These are phyloP conservation scores for Tachina grossa DNA, from an alignment of 2,888 invertebrate species.

Conservation along the genomic window DNA sequence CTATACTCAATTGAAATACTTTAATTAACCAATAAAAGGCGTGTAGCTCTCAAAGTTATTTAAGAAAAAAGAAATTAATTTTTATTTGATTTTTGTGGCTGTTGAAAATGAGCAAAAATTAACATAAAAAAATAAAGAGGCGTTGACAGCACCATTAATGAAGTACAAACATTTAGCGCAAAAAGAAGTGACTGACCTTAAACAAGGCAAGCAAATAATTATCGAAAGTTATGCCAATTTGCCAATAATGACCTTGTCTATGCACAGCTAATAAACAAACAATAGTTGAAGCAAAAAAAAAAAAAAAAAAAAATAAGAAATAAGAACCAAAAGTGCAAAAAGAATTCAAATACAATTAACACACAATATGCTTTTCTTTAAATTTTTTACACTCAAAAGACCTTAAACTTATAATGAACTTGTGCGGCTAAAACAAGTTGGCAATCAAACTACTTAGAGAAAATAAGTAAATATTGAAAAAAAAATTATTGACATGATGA, in stretches of 20 bases:
- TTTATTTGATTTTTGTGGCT: not conserved
- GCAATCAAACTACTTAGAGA: not conserved
- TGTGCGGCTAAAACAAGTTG: not conserved
- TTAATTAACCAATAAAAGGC: not conserved
- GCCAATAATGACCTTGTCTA: constrained; percentile 49
- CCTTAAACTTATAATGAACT: constrained; percentile 53
- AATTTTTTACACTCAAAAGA: not conserved
- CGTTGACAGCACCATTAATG: constrained; percentile 11
- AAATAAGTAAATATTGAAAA: not conserved
- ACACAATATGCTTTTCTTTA: constrained; percentile 14
- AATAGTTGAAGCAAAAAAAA: constrained; percentile 4
- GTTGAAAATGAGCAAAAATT: not conserved
- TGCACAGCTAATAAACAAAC: constrained; percentile 18
- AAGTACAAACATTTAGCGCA: not conserved
- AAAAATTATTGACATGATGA: constrained; percentile 74
- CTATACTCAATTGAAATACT: not conserved
- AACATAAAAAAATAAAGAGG: constrained; percentile 32
- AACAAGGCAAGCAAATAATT: constrained; percentile 50
- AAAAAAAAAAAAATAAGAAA: not conserved
- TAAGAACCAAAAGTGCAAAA: not conserved
- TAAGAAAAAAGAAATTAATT: not conserved
- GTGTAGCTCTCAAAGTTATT: not conserved
- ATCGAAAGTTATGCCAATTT: not conserved
- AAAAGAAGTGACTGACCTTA: constrained; percentile 51
- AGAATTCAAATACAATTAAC: not conserved